Percentiles rank a stretch among this genome's conserved stretches.
Evolutionary conservation across 2,888 invertebrate genomes (phyloP).

Genomic region (Lucinisca nassula): DNA sequence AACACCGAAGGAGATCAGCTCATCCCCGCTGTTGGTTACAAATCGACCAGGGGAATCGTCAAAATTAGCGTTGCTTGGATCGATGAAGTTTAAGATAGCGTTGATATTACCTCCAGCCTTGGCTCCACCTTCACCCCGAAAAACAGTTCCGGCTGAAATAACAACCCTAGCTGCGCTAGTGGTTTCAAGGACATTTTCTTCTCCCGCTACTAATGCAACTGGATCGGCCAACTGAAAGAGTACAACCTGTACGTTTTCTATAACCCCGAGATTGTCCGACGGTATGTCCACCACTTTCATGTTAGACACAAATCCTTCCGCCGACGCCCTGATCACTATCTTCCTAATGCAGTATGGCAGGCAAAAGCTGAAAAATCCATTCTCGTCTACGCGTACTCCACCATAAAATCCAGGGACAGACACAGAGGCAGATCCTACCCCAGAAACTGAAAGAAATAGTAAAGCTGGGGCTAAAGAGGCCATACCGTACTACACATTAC

Average conservation of each 20-base stretch:
- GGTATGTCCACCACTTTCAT: neutral
- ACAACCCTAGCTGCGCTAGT: neutral
- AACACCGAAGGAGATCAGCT: neutral
- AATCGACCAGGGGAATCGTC: neutral
- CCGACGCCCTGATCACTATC: neutral
- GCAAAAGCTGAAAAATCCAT: neutral
- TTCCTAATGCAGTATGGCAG: neutral
- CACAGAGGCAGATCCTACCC: neutral
- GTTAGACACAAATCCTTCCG: neutral
- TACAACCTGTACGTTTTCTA: neutral
- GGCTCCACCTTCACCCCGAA: neutral
- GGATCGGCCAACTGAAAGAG: neutral
- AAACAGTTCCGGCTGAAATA: neutral
- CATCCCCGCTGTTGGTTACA: neutral
- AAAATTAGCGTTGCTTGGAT: neutral
- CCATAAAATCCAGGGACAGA: neutral
- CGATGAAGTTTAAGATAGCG: neutral
- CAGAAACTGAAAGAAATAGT: neutral
- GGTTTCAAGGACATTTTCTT: neutral
- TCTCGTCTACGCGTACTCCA: neutral
- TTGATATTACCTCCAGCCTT: neutral
- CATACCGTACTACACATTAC: too few relatives aligned
- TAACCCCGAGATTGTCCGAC: neutral
- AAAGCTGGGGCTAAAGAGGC: too few relatives aligned
- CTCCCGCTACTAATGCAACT: neutral